Evolutionary conservation across 2,113 vertebrate species (phyloP).

Genomic region (Taxidea taxus): DNA sequence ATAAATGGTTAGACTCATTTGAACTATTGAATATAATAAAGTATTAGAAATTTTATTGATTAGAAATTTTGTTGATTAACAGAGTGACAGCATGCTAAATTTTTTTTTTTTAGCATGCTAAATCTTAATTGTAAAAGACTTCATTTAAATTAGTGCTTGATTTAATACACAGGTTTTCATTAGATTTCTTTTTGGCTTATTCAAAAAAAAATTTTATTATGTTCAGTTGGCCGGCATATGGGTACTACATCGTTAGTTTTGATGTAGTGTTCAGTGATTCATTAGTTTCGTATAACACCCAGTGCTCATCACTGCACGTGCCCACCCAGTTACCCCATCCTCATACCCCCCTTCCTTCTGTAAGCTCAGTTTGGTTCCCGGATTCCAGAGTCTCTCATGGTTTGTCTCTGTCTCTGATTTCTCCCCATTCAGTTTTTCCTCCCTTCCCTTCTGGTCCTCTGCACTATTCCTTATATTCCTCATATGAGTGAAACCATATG

Average conservation of each 20-base stretch:
- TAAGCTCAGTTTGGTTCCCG: neutral
- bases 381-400: neutral
- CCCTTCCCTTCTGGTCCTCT: neutral
- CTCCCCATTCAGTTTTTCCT: neutral
- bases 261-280: neutral
- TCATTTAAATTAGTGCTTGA: neutral
- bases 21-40: neutral
- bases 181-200: slow-evolving; percentile 21
- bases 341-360: neutral
- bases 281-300: neutral
- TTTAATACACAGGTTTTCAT: neutral
- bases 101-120: slow-evolving; percentile 15
- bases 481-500: neutral
- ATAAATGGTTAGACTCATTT: neutral
- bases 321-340: neutral
- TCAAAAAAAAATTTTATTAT: neutral
- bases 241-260: neutral
- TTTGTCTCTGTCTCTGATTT: neutral
- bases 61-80: slow-evolving; percentile 7
- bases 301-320: too few relatives aligned
- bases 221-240: neutral
- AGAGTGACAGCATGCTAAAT: neutral
- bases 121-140: neutral
- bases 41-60: neutral
- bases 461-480: neutral